Evolutionary conservation across 2,888 invertebrate genomes (phyloP).

Genomic region (Phengaris alcon): DNA sequence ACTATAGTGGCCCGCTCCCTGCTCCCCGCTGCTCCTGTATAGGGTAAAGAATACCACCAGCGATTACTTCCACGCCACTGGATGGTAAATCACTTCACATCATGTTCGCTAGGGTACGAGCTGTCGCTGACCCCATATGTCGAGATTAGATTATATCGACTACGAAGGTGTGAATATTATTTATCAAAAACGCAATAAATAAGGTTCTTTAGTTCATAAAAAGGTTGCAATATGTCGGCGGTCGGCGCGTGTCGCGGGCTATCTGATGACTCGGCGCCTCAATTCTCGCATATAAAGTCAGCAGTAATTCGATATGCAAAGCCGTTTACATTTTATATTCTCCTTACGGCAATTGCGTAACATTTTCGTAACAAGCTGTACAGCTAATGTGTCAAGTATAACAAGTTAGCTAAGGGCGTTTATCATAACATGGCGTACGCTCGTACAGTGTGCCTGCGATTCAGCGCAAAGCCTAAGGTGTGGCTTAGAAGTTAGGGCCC

Average conservation of each 20-base stretch:
- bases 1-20: background rate
- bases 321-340: background rate
- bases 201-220: background rate
- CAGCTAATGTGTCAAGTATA: background rate
- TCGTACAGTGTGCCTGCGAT: background rate
- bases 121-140: background rate
- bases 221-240: background rate
- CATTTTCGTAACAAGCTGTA: background rate
- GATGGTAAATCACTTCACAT: background rate
- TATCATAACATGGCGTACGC: background rate
- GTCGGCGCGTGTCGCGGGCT: background rate
- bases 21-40: background rate
- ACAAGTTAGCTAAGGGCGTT: background rate
- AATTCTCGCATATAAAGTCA: background rate
- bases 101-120: background rate
- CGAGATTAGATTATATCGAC: background rate
- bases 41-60: background rate
- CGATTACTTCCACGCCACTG: background rate
- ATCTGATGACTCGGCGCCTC: conserved; percentile 2
- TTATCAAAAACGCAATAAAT: background rate
- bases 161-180: background rate
- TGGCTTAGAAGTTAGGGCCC: background rate
- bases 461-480: background rate
- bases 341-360: background rate
- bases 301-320: background rate